Evolutionary conservation across 2,797 vertebrate species (phyloP).

Genomic region (Kryptopterus vitreolus): DNA sequence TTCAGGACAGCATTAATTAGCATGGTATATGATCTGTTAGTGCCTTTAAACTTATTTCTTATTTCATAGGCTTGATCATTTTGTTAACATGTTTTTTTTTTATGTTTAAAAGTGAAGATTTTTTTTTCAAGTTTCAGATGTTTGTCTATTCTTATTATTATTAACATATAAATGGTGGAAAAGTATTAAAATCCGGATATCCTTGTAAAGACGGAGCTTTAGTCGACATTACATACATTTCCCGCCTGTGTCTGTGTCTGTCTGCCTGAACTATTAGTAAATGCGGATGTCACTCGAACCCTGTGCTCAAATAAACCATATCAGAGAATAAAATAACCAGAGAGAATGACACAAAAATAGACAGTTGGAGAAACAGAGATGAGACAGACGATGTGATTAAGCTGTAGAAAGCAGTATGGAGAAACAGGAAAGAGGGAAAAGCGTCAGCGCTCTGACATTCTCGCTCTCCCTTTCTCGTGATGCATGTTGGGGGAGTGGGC

Average conservation of each 20-base stretch:
- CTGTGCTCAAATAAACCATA: neutral
- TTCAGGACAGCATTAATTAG: conserved; percentile 5
- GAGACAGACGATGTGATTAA: conserved; percentile 22
- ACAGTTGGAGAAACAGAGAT: neutral
- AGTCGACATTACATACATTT: neutral
- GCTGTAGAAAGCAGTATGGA: conserved; percentile 5
- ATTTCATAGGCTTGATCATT: neutral
- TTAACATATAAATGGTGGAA: neutral
- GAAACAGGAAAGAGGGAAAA: neutral
- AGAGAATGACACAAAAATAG: neutral
- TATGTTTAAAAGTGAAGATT: too few relatives aligned
- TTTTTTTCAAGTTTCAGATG: neutral
- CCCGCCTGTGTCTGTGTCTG: too few relatives aligned
- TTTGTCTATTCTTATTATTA: neutral
- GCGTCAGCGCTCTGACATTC: neutral
- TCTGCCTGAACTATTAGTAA: neutral
- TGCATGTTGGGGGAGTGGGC: conserved; percentile 32
- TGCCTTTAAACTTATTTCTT: neutral
- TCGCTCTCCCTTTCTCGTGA: neutral
- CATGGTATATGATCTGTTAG: neutral
- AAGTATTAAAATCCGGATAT: too few relatives aligned
- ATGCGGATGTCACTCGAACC: neutral
- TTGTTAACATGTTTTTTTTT: too few relatives aligned
- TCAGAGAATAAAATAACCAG: neutral
- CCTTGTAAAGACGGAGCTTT: neutral